Evolutionary conservation across 2,113 vertebrate species (phyloP), one percentile per base, ranked within the genome.

Genomic region (Buteo buteo): DNA sequence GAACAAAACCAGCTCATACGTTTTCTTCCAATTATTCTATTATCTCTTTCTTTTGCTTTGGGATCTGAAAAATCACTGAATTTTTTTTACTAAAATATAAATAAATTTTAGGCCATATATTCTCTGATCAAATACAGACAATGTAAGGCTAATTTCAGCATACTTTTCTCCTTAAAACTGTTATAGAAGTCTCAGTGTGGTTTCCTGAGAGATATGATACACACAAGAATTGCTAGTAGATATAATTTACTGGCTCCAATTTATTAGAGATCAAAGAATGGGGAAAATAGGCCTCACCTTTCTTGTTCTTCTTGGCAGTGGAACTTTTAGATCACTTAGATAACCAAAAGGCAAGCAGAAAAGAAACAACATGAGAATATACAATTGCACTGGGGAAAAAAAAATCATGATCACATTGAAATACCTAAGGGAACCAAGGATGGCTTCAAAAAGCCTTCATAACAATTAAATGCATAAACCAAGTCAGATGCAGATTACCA

Each of bases 251-350:
- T 86, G 52, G 69, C 59, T 92, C 62, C 3, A 65, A 70, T 50
- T 96, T 90, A 96, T 95, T 94, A 82, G 36, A 92, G 83, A 90
- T 85, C 86, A 88, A 97, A 97, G 69, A 94, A 58, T 14, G 6
- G 36, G 47, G 44, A 45, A 94, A 94, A 90, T 32, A 57, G 44
- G 47, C 45, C n/a, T 93, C 82, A 59, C 74, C 70, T 90, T 94
- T 91, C 79, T 93, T 83, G n/a, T 78, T 94, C 64, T 88, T 94
- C 57, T 89, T 94, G 65, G 72, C 88, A 92, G 55, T 45, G 29
- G 66, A 97, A 94, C 29, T 85, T 89, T 40, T 0, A 10, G 28
- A 85, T 81, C 88, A 85, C 38, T 88, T 70, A 77, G 40, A 94
- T 95, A 86, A 70, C 44, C 29, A 44, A 78, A 78, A 90, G 57